Percentiles rank a stretch among this genome's conserved stretches.
phyloP scores from a whole-genome alignment of 2,888 invertebrate genomes.

The Apantesis nais region DNA sequence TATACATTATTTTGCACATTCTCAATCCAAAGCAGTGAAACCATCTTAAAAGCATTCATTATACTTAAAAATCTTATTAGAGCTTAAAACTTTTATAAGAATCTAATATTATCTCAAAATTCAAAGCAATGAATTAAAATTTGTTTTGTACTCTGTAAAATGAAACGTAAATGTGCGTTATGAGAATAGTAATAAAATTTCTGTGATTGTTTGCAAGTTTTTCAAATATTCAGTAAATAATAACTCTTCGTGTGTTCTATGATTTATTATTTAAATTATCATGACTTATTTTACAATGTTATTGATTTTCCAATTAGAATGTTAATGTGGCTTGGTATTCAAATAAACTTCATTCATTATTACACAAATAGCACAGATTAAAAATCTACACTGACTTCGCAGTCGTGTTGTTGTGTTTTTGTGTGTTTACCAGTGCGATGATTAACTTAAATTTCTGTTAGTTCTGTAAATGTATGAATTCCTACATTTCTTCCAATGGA shows the following conservation, averaged over 20 bases:
- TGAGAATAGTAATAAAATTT: not conserved
- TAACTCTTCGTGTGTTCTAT: not conserved
- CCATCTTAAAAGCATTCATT: not conserved
- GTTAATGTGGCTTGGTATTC: constrained; percentile 14
- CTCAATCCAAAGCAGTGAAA: not conserved
- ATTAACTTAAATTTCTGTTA: constrained; percentile 24
- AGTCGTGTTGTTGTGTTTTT: constrained; percentile 46
- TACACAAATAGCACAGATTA: constrained; percentile 29
- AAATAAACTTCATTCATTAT: constrained; percentile 19
- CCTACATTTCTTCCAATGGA: constrained; percentile 72
- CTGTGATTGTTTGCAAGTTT: not conserved
- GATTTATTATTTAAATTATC: not conserved
- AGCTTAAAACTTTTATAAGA: not conserved
- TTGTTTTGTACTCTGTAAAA: not conserved
- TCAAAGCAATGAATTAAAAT: not conserved
- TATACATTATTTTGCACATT: not conserved
- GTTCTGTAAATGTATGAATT: constrained; percentile 29
- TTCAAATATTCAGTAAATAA: not conserved
- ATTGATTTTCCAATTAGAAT: not conserved
- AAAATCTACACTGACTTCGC: constrained; percentile 23
- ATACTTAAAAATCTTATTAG: not conserved
- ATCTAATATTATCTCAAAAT: not conserved
- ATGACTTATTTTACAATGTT: not conserved
- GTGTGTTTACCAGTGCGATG: constrained; percentile 29
- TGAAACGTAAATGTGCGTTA: constrained; percentile 19